Percentiles rank a stretch among this genome's conserved stretches.
Conservation (phyloP, 2,797 vertebrate genomes). For the Chelidonichthys spinosus region DNA sequence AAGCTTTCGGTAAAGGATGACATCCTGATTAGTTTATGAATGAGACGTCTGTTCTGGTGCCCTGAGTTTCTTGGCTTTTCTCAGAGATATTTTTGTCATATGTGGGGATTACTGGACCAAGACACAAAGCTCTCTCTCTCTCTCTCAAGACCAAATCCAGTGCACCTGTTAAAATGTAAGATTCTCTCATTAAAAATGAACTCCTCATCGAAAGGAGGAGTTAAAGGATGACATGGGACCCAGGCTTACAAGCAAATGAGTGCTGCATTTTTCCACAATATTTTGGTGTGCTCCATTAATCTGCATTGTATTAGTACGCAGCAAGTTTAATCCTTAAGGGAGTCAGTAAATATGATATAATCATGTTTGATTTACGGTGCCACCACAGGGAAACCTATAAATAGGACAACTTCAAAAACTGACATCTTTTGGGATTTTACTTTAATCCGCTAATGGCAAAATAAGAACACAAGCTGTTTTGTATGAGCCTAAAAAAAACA, state of each 20-base stretch:
- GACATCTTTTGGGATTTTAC: neutral
- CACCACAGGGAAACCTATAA: neutral
- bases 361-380: neutral
- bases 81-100: neutral
- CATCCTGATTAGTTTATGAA: neutral
- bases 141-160: neutral
- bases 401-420: neutral
- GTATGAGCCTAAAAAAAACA: neutral
- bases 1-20: slow-evolving; percentile 14
- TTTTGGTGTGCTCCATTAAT: neutral
- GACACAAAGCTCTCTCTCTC: neutral
- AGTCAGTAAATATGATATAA: neutral
- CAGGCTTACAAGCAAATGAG: neutral
- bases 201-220: neutral
- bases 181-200: neutral
- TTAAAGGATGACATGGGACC: neutral
- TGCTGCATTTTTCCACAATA: neutral
- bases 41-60: neutral
- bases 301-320: neutral
- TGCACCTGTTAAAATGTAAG: neutral
- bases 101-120: neutral
- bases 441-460: neutral
- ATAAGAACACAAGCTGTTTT: slow-evolving; percentile 1
- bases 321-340: neutral
- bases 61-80: neutral